These are phyloP conservation scores for Ctenoplectra terminalis DNA, from an alignment of 1,140 invertebrate species.

Conservation along the genomic window DNA sequence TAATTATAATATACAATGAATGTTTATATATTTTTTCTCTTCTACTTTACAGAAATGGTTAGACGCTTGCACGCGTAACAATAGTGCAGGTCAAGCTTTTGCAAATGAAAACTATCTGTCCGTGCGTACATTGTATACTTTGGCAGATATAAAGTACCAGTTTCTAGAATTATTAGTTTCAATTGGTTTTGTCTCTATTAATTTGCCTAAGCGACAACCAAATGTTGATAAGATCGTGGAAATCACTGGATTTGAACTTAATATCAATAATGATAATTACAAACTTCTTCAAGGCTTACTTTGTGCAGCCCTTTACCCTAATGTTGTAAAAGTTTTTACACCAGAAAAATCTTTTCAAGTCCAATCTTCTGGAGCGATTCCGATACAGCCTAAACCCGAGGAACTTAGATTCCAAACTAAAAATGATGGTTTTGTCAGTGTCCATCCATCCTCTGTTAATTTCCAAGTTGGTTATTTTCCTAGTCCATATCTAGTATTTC, in stretches of 20 bases:
- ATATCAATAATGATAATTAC: constrained; percentile 89
- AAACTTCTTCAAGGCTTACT: constrained; percentile 90
- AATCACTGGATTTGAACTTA: constrained; percentile 89
- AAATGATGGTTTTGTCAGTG: constrained; percentile 87
- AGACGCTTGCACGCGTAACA: constrained; percentile 84
- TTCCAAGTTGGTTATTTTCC: constrained; percentile 86
- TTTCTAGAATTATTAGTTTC: constrained; percentile 90
- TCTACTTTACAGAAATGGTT: constrained; percentile 88
- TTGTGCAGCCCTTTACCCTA: constrained; percentile 94
- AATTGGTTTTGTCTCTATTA: constrained; percentile 90
- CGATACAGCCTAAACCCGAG: constrained; percentile 86
- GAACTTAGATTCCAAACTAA: constrained; percentile 91
- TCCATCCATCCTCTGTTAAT: constrained; percentile 93
- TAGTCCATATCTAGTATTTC: constrained; percentile 91
- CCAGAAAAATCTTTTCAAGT: constrained; percentile 89
- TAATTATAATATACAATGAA: not conserved
- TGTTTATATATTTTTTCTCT: constrained; percentile 36
- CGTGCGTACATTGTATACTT: constrained; percentile 87
- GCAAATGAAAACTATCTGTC: constrained; percentile 91
- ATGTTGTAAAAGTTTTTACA: constrained; percentile 91
- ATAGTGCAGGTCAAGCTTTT: constrained; percentile 86
- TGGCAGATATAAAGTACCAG: constrained; percentile 92
- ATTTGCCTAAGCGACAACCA: constrained; percentile 83
- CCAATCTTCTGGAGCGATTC: constrained; percentile 88
- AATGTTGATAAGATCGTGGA: constrained; percentile 87